A percentile compares a stretch with the other conserved stretches of the same genome.
Evolutionary conservation across 2,888 invertebrate genomes (phyloP).

Genomic region (Watsonalla cultraria): DNA sequence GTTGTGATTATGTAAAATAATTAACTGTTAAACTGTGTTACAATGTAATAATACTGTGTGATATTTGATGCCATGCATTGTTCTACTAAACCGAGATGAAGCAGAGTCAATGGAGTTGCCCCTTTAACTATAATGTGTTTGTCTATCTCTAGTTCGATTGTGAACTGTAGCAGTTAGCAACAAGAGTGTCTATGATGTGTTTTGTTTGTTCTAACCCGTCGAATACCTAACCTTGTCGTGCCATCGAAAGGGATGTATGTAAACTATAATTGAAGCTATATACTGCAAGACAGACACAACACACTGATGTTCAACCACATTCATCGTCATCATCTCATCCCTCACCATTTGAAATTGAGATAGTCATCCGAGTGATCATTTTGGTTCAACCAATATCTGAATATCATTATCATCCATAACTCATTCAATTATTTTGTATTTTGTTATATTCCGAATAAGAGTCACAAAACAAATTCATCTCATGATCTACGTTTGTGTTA

Average conservation of each 20-base stretch:
- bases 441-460: constrained; percentile 40
- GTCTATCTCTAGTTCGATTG: constrained; percentile 7
- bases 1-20: constrained; percentile 31
- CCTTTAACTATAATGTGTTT: constrained; percentile 18
- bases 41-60: constrained; percentile 24
- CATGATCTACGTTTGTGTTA: constrained; percentile 63
- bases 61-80: constrained; percentile 45
- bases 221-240: constrained; percentile 9
- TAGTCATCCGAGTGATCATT: constrained; percentile 21
- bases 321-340: constrained; percentile 42
- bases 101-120: constrained; percentile 20
- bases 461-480: constrained; percentile 50
- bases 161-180: constrained; percentile 13
- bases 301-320: constrained; percentile 56
- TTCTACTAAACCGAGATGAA: constrained; percentile 28
- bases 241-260: constrained; percentile 8
- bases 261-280: constrained; percentile 24
- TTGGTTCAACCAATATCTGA: constrained; percentile 21
- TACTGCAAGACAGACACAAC: constrained; percentile 57
- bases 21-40: constrained; percentile 19
- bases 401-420: constrained; percentile 32
- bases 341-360: constrained; percentile 28
- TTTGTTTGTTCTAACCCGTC: constrained; percentile 25
- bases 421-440: constrained; percentile 43
- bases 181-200: constrained; percentile 22